Conservation (phyloP, 2,113 vertebrate species). For the Eubucco bourcierii region DNA sequence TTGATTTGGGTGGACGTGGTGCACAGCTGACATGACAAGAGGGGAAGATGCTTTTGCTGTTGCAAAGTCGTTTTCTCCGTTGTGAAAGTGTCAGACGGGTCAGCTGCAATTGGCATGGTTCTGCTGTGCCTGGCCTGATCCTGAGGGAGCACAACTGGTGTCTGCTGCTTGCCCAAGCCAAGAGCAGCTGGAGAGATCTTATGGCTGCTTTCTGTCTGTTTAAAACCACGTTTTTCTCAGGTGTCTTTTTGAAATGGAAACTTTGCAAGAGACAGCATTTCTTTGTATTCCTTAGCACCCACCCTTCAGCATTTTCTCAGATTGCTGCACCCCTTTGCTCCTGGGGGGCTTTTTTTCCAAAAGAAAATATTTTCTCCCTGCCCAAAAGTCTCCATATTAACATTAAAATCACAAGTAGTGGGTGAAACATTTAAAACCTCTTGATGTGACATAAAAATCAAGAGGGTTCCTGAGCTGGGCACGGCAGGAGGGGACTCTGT, state of each 20-base stretch:
- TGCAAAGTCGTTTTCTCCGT: background rate
- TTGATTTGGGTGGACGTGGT: background rate
- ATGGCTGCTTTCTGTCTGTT: accelerated
- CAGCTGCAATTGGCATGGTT: accelerated
- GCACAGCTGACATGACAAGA: background rate
- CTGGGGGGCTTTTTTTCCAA: background rate
- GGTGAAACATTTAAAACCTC: background rate
- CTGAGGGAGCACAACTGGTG: background rate
- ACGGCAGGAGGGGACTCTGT: background rate
- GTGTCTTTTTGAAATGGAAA: background rate
- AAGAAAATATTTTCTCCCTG: background rate
- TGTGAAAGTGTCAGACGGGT: background rate
- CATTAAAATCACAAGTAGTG: background rate
- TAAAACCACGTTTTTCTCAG: background rate
- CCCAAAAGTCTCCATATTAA: background rate
- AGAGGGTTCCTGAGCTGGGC: background rate
- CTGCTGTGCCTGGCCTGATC: background rate
- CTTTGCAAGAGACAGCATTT: background rate
- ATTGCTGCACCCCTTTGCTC: background rate
- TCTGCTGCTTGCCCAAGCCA: background rate
- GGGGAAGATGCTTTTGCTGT: background rate
- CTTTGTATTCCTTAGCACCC: background rate
- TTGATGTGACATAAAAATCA: background rate
- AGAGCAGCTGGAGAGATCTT: background rate
- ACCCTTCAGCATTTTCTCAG: background rate